These are phyloP conservation scores for Probosciger aterrimus DNA, from an alignment of 2,113 vertebrate species.

Conservation along the genomic window DNA sequence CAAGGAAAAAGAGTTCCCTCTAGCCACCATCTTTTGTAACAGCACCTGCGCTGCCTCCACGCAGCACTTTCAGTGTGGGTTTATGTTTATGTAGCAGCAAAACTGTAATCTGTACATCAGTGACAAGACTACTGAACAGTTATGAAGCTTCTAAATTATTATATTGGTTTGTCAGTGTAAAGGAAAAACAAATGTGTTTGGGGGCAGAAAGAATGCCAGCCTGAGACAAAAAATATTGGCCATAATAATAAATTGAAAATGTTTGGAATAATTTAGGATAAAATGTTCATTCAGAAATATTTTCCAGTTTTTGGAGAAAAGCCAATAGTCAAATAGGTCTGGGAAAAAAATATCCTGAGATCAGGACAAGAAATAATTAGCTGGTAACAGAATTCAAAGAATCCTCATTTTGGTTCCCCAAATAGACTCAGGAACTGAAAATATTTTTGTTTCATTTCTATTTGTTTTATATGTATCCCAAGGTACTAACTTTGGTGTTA, in stretches of 20 bases:
- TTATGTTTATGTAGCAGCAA: conserved; percentile 66
- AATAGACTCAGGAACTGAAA: conserved; percentile 34
- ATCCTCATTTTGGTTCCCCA: not conserved
- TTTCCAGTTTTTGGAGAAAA: not conserved
- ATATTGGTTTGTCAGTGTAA: conserved; percentile 8
- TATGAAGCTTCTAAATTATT: conserved; percentile 54
- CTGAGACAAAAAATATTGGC: not conserved
- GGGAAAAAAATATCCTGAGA: conserved; percentile 4
- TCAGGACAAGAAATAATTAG: conserved; percentile 37
- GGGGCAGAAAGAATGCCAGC: not conserved
- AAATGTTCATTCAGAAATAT: conserved; percentile 8
- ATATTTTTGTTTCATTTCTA: conserved; percentile 14
- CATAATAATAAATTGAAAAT: conserved; percentile 26
- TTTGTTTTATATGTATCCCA: conserved; percentile 33
- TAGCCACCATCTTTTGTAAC: conserved; percentile 52
- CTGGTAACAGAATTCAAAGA: not conserved
- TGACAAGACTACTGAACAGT: conserved; percentile 52
- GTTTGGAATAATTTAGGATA: not conserved
- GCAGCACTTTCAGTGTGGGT: not conserved
- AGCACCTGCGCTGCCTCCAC: not conserved
- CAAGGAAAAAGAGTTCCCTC: conserved; percentile 70
- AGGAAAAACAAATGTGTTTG: conserved; percentile 39
- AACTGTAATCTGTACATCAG: conserved; percentile 62
- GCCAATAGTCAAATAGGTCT: conserved; percentile 10
- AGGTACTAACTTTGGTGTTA: not conserved